These are phyloP conservation scores for Alligator sinensis DNA, from an alignment of 2,113 vertebrate species.

Conservation along the genomic window DNA sequence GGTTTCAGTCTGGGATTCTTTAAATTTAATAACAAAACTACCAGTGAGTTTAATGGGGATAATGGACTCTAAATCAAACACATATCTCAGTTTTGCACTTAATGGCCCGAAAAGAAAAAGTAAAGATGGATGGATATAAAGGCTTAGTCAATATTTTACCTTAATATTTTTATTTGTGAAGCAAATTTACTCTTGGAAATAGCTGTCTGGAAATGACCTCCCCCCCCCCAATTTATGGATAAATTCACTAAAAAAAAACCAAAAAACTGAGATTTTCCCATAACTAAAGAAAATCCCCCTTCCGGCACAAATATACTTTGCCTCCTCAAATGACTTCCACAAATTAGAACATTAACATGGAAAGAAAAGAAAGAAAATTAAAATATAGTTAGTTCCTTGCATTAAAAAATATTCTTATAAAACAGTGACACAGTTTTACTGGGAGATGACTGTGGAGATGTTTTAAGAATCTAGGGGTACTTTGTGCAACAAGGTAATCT, in stretches of 20 bases:
- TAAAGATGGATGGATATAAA: neutral
- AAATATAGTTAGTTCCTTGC: neutral
- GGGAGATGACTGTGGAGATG: neutral
- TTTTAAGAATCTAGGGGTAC: neutral
- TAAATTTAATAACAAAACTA: too few relatives aligned
- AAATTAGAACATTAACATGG: neutral
- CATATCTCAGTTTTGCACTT: too few relatives aligned
- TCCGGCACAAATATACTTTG: neutral
- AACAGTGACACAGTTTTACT: neutral
- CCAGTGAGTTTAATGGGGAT: too few relatives aligned
- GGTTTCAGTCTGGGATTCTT: too few relatives aligned
- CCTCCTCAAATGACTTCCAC: neutral
- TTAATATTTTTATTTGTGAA: neutral
- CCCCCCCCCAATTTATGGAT: neutral
- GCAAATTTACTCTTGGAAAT: neutral
- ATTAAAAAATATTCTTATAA: neutral
- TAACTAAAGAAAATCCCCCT: accelerated
- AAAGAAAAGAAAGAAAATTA: neutral
- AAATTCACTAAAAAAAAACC: neutral
- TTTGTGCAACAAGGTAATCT: neutral
- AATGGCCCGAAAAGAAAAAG: neutral
- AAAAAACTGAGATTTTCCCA: accelerated
- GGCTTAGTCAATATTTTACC: neutral
- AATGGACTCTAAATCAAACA: too few relatives aligned
- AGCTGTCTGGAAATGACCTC: neutral